Percentiles rank a stretch among this genome's conserved stretches.
phyloP scores from a whole-genome alignment of 2,888 invertebrate genomes.

The Apamea crenata region DNA sequence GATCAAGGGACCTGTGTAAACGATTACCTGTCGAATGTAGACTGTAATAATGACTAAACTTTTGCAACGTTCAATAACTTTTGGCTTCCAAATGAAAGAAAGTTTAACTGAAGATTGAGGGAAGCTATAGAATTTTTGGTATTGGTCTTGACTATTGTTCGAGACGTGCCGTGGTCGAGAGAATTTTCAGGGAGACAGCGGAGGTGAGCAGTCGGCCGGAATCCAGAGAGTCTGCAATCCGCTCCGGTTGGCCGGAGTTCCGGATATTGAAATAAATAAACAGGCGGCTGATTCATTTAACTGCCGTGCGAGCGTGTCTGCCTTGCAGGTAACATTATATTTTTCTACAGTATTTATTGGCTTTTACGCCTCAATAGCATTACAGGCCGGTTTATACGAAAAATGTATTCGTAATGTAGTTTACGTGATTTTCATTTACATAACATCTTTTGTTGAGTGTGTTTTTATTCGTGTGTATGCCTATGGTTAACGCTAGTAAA shows the following conservation, averaged over 20 bases:
- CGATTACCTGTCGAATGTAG: constrained; percentile 56
- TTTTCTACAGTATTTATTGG: constrained; percentile 20
- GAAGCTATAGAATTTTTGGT: constrained; percentile 17
- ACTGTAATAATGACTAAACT: constrained; percentile 56
- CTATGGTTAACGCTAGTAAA: not conserved
- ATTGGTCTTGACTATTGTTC: constrained; percentile 38
- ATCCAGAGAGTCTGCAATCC: constrained; percentile 41
- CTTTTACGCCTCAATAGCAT: constrained; percentile 14
- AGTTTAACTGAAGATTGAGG: constrained; percentile 38
- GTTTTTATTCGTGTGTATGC: not conserved
- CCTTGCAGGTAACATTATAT: constrained; percentile 32
- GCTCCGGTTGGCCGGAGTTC: constrained; percentile 32
- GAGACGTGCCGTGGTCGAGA: constrained; percentile 19
- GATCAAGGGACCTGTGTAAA: constrained; percentile 34
- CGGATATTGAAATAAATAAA: constrained; percentile 67
- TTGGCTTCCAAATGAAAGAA: constrained; percentile 41
- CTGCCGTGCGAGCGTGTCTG: constrained; percentile 27
- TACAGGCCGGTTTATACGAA: not conserved
- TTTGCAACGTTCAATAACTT: constrained; percentile 44
- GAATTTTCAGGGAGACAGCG: constrained; percentile 28
- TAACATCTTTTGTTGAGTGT: not conserved
- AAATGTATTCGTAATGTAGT: not conserved
- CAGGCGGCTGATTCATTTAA: constrained; percentile 51
- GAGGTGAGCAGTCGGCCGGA: constrained; percentile 30
- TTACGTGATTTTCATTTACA: not conserved